Percentiles rank a stretch among this genome's conserved stretches.
Evolutionary conservation across 2,888 invertebrate genomes (phyloP).

Genomic region (Chymomyza amoena): DNA sequence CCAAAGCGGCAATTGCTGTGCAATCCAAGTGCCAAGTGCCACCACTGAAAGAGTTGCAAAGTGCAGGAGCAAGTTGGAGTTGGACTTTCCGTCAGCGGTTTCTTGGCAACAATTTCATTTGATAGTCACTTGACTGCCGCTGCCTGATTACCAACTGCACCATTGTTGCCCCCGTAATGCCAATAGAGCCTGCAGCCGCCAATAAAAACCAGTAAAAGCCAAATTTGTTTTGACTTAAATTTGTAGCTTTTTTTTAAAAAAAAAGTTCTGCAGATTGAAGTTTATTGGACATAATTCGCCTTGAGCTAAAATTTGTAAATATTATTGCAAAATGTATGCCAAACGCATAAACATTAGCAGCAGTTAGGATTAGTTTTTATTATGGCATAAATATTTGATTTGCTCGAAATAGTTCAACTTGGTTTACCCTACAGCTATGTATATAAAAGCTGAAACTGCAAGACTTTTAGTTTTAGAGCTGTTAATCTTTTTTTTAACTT

Average conservation of each 20-base stretch:
- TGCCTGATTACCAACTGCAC: slow-evolving; percentile 19
- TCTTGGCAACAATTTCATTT: slow-evolving; percentile 71
- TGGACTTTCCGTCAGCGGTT: slow-evolving; percentile 29
- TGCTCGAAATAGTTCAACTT: neutral
- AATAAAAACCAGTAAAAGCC: slow-evolving; percentile 7
- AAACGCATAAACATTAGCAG: slow-evolving; percentile 44
- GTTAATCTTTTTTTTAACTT: slow-evolving; percentile 75
- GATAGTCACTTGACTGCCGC: slow-evolving; percentile 42
- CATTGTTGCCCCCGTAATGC: slow-evolving; percentile 28
- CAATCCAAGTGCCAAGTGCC: slow-evolving; percentile 31
- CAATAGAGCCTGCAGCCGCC: slow-evolving; percentile 16
- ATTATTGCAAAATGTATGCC: slow-evolving; percentile 44
- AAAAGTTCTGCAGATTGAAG: too few species aligned
- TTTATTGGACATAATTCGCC: neutral
- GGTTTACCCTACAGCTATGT: neutral
- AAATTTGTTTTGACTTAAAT: slow-evolving; percentile 37
- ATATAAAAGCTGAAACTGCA: neutral
- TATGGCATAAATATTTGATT: neutral
- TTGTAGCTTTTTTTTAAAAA: neutral
- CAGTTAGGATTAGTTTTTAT: slow-evolving; percentile 41
- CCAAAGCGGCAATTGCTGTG: slow-evolving; percentile 14
- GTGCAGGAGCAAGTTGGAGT: slow-evolving; percentile 10
- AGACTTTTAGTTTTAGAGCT: slow-evolving; percentile 36
- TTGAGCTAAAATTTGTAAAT: neutral
- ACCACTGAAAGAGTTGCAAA: neutral